phyloP scores from a whole-genome alignment of 1,140 invertebrate species.

The Bombus waltoni region DNA sequence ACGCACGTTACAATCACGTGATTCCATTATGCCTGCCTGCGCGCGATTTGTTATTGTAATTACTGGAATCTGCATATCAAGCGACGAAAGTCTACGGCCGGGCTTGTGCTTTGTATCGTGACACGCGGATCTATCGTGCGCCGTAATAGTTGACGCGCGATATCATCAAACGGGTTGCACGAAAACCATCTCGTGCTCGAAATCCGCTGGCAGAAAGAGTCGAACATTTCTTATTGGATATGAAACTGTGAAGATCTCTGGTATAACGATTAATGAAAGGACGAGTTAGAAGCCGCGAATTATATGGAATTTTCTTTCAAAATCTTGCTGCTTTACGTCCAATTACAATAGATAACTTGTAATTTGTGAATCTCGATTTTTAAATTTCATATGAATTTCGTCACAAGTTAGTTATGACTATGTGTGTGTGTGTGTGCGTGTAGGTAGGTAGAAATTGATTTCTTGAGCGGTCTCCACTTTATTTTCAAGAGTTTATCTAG shows the following conservation, averaged over 20 bases:
- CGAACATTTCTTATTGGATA: neutral
- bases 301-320: too few species aligned
- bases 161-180: conserved; percentile 27
- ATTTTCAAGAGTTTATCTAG: neutral
- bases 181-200: neutral
- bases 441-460: neutral
- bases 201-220: neutral
- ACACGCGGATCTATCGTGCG: conserved; percentile 40
- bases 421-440: too few species aligned
- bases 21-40: conserved; percentile 62
- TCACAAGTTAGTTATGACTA: too few species aligned
- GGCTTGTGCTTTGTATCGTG: conserved; percentile 34
- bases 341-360: too few species aligned
- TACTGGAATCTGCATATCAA: conserved; percentile 72
- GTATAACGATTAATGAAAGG: neutral
- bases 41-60: conserved; percentile 73
- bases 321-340: too few species aligned
- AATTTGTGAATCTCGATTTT: too few species aligned
- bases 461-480: neutral
- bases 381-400: too few species aligned
- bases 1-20: conserved; percentile 68
- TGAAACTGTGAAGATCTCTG: neutral
- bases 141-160: conserved; percentile 44
- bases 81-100: conserved; percentile 62
- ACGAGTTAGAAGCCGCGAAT: neutral